Base-by-base conservation (phyloP, 2,888 invertebrate species). In the Chydorus sphaericus region DNA sequence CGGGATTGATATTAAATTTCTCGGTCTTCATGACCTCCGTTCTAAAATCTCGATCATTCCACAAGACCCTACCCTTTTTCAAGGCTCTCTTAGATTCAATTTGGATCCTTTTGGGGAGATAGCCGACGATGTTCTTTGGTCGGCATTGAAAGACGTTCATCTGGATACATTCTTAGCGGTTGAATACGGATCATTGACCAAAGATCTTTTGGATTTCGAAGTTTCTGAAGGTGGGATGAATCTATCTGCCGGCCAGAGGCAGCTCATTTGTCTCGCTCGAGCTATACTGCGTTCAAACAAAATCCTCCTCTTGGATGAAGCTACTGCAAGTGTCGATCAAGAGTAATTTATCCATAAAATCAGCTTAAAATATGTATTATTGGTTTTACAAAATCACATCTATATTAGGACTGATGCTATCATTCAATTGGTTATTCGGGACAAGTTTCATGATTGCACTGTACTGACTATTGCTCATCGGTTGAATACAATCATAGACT, bases 321-420 rank as follows among this genome's bases (percentile, higher is more conserved):
- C 92, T n/a, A 92, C 92, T 0, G 90, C 92, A 1, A 92, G 91
- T 67, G 89, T 92, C 8, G 91, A 92, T 71, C 86, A 86, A 11
- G 84, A 85, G 77, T 82, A 7, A n/a, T n/a, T n/a, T n/a, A n/a
- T n/a, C n/a, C n/a, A n/a, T n/a, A 18, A 4, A 31, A 18, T 18
- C 16, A 14, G 4, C 4, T 11, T 36, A n/a, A n/a, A n/a, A n/a
- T n/a, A n/a, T n/a, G n/a, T n/a, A n/a, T n/a, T n/a, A n/a, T n/a
- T n/a, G n/a, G n/a, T n/a, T n/a, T 2, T 33, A 52, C 6, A 7
- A n/a, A 4, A 16, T 16, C 29, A 18, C 23, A n/a, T 23, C 56
- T 50, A 10, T 57, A 36, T 14, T 44, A 57, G 57, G 54, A 57
- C 57, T 18, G 57, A 57, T 55, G 39, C 28, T 4, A 28, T 57